Base-by-base conservation (phyloP, 2,113 vertebrate species). In the Brachirus orientalis region DNA sequence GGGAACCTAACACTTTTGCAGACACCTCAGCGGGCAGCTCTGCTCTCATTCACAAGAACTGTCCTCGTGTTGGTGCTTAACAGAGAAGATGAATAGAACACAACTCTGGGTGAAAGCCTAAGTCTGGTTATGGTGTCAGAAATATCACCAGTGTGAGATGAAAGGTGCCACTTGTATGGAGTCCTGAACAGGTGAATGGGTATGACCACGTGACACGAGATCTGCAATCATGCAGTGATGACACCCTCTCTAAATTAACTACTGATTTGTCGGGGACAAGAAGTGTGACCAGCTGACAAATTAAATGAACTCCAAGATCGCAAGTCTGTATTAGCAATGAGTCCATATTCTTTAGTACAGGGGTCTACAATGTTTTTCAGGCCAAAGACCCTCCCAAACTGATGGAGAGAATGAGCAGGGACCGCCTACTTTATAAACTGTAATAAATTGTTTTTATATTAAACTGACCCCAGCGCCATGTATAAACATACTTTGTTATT, bases 31-130 rank as follows among this genome's bases (percentile, higher is more conserved):
- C n/a, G 0, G 47, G 52, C 12, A 5, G 35, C 28, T 45, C 43
- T 40, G 53, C 67, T 67, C 62, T 63, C 78, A 55, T 40, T 18
- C 45, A 54, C 28, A 48, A 36, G 10, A 53, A 37, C 53, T 46
- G 1, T 12, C 60, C 9, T 37, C 41, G 14, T 36, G 38, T 72
- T 72, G 58, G 38, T 28, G 28, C 28, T 28, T 28, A 28, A 28
- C 28, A 28, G 28, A 28, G 28, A 28, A 28, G 28, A 3, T 1
- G 28, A 28, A 62, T 51, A 58, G 36, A 35, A 66, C 20, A 13
- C 44, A 56, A 10, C 38, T 60, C 50, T 22, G n/a, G n/a, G n/a
- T n/a, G n/a, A n/a, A n/a, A 28, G 6, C 37, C 28, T 59, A 16
- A 45, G 48, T 36, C 47, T 16, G 48, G 37, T 51, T 37, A 33